phyloP scores from a whole-genome alignment of 2,113 vertebrate genomes.

The Oryzias javanicus region DNA sequence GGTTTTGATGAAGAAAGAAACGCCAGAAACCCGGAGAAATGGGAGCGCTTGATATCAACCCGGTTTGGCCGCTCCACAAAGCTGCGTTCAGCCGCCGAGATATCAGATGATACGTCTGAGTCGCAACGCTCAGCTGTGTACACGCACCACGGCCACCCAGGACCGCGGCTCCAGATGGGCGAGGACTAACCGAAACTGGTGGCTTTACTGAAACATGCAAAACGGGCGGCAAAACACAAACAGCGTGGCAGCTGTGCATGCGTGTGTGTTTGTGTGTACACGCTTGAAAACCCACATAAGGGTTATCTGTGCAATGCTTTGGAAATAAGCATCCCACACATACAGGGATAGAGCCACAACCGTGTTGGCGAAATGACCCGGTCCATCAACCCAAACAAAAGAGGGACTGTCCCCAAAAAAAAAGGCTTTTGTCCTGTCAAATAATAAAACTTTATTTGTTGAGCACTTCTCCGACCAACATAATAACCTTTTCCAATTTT shows the following conservation, averaged over 20 bases:
- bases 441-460: no score
- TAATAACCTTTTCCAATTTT: no score
- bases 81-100: constrained; percentile 33
- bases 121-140: constrained; percentile 57
- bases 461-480: constrained; percentile 38
- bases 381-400: constrained; percentile 48
- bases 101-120: constrained; percentile 46
- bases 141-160: constrained; percentile 52
- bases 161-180: constrained; percentile 59
- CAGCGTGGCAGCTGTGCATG: constrained; percentile 36
- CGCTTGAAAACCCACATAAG: no score
- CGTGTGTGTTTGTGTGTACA: background rate
- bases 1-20: constrained; percentile 47
- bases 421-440: constrained; percentile 29
- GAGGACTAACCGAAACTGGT: constrained; percentile 44
- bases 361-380: constrained; percentile 32
- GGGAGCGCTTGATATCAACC: constrained; percentile 20
- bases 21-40: constrained; percentile 17
- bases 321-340: background rate
- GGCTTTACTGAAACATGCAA: constrained; percentile 42
- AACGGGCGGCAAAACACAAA: constrained; percentile 39
- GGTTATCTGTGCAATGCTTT: constrained; percentile 15
- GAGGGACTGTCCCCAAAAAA: constrained; percentile 28
- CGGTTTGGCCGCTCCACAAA: constrained; percentile 14
- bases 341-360: background rate